Percentiles rank a stretch among this genome's conserved stretches.
Evolutionary conservation across 2,888 invertebrate species (phyloP).

Genomic region (Ceratothoa steindachneri): DNA sequence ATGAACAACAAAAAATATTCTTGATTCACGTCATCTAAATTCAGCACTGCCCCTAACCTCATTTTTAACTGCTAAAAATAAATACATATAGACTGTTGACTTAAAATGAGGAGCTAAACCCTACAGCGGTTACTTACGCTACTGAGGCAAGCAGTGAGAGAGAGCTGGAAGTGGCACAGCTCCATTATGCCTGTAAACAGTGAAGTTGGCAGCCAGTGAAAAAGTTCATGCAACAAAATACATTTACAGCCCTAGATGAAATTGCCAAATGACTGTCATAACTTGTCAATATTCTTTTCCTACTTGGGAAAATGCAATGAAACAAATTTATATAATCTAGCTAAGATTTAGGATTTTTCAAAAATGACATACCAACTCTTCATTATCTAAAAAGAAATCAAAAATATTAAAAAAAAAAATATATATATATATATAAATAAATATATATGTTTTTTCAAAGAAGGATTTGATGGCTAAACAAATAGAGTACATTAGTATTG

Average conservation of each 20-base stretch:
- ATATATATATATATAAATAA: not conserved
- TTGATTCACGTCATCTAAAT: no score
- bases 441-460: not conserved
- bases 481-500: no score
- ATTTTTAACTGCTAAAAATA: no score
- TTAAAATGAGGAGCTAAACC: not conserved
- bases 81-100: no score
- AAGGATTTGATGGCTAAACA: no score
- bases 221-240: slow-evolving; percentile 29
- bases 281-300: not conserved
- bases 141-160: slow-evolving; percentile 30
- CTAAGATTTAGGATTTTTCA: no score
- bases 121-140: slow-evolving; percentile 40
- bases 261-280: not conserved
- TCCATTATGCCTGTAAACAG: slow-evolving; percentile 47
- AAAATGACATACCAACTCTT: no score
- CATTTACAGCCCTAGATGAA: slow-evolving; percentile 1
- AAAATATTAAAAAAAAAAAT: not conserved
- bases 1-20: no score
- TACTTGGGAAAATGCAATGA: no score
- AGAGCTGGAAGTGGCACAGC: slow-evolving; percentile 42
- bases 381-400: no score
- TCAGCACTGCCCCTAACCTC: not conserved
- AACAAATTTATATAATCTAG: no score
- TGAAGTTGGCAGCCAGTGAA: slow-evolving; percentile 47